phyloP scores from a whole-genome alignment of 2,797 vertebrate genomes.

The Cottoperca gobio region DNA sequence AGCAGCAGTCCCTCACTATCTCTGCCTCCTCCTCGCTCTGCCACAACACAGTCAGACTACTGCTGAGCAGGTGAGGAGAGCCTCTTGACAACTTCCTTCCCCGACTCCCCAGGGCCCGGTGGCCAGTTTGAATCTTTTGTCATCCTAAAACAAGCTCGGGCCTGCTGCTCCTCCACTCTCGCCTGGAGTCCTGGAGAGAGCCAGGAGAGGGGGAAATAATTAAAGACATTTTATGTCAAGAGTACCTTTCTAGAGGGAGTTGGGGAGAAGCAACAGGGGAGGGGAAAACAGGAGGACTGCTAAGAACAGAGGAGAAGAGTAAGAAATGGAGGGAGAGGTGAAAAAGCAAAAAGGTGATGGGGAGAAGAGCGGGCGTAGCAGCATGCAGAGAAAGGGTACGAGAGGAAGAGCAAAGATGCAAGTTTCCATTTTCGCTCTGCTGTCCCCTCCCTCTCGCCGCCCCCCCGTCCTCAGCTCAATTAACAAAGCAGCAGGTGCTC shows the following conservation, averaged over 20 bases:
- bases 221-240: conserved; percentile 93
- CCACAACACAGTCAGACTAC: conserved; percentile 73
- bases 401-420: conserved; percentile 74
- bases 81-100: conserved; percentile 81
- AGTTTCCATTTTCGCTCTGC: conserved; percentile 77
- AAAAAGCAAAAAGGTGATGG: conserved; percentile 58
- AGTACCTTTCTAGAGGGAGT: conserved; percentile 84
- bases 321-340: conserved; percentile 60
- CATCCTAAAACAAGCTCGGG: conserved; percentile 81
- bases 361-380: conserved; percentile 37
- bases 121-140: conserved; percentile 81
- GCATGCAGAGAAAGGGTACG: conserved; percentile 45
- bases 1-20: conserved; percentile 60
- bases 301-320: conserved; percentile 46
- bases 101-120: conserved; percentile 74
- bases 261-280: conserved; percentile 68
- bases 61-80: conserved; percentile 80
- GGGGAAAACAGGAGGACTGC: conserved; percentile 51
- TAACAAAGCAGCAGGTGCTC: conserved; percentile 97
- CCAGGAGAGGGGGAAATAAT: conserved; percentile 87
- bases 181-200: conserved; percentile 79
- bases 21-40: conserved; percentile 57
- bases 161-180: conserved; percentile 79
- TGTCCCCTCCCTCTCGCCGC: conserved; percentile 76
- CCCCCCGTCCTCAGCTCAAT: conserved; percentile 90